These are phyloP conservation scores for Aradophagus sp. DNA, from an alignment of 1,140 invertebrate species.

Conservation along the genomic window DNA sequence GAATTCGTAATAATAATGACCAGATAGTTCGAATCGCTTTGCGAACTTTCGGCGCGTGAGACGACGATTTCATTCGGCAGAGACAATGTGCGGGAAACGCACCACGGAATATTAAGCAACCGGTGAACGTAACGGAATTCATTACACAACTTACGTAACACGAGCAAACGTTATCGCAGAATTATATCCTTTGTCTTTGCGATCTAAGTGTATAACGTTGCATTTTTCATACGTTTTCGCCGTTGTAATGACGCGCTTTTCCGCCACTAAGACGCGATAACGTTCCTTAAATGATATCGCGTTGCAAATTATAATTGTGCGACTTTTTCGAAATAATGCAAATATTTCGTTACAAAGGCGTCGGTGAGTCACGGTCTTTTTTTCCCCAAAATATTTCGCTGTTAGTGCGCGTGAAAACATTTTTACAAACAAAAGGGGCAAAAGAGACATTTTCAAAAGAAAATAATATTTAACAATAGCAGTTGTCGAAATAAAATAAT, in stretches of 20 bases:
- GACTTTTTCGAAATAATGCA: slow-evolving; percentile 7
- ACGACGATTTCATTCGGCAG: slow-evolving; percentile 61
- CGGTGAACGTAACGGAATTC: slow-evolving; percentile 60
- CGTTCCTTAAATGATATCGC: slow-evolving; percentile 19
- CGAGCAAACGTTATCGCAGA: slow-evolving; percentile 43
- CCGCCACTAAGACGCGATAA: slow-evolving; percentile 22
- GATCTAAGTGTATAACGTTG: slow-evolving; percentile 66
- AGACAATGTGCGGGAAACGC: slow-evolving; percentile 56
- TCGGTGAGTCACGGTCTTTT: too few species aligned
- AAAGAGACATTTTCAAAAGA: too few species aligned
- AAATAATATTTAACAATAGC: too few species aligned
- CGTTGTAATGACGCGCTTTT: slow-evolving; percentile 38
- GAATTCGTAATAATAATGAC: slow-evolving; percentile 37
- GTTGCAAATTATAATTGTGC: slow-evolving; percentile 40
- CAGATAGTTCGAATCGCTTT: slow-evolving; percentile 43
- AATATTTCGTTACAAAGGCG: slow-evolving; percentile 42
- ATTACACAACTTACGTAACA: slow-evolving; percentile 58
- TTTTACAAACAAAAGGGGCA: too few species aligned
- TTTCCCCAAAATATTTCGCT: too few species aligned
- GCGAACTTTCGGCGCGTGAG: slow-evolving; percentile 25
- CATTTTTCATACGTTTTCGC: slow-evolving; percentile 57
- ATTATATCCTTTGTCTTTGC: slow-evolving; percentile 63
- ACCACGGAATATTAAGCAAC: slow-evolving; percentile 67
- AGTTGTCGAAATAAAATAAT: too few species aligned
- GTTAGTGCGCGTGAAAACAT: too few species aligned